These are phyloP conservation scores for Rallus limicola DNA, from an alignment of 2,113 vertebrate species.

Conservation along the genomic window DNA sequence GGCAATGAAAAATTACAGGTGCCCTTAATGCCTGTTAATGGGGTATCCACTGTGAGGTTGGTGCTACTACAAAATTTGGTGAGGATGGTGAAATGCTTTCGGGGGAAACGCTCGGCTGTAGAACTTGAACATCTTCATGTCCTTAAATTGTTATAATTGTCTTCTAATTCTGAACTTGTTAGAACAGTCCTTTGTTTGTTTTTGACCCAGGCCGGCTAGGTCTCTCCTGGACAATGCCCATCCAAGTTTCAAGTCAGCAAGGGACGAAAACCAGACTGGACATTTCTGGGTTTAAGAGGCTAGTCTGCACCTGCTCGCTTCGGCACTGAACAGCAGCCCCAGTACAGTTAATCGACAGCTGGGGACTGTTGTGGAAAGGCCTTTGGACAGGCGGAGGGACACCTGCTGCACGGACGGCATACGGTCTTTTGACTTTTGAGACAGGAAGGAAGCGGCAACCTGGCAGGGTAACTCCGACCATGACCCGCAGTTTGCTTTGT, in stretches of 20 bases:
- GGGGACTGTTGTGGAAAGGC: accelerated
- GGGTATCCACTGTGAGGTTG: background rate
- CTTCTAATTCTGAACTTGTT: background rate
- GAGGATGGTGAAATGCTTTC: background rate
- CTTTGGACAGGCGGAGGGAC: background rate
- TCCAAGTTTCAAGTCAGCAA: background rate
- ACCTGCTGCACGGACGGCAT: too few relatives aligned
- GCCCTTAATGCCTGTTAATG: background rate
- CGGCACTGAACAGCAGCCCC: too few relatives aligned
- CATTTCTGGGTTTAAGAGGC: accelerated
- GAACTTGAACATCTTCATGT: background rate
- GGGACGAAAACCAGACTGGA: background rate
- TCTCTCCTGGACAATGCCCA: too few relatives aligned
- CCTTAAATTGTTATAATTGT: background rate
- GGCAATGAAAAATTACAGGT: background rate
- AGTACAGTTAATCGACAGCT: accelerated
- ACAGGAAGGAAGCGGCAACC: background rate
- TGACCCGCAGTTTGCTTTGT: background rate
- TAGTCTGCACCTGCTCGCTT: background rate
- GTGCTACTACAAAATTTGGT: background rate
- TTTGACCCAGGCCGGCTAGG: background rate
- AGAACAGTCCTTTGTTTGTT: background rate
- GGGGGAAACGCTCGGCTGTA: too few relatives aligned
- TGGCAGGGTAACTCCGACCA: background rate
- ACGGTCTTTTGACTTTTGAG: accelerated